Evolutionary conservation across 2,797 vertebrate genomes (phyloP).

Genomic region (Anniella stebbinsi): DNA sequence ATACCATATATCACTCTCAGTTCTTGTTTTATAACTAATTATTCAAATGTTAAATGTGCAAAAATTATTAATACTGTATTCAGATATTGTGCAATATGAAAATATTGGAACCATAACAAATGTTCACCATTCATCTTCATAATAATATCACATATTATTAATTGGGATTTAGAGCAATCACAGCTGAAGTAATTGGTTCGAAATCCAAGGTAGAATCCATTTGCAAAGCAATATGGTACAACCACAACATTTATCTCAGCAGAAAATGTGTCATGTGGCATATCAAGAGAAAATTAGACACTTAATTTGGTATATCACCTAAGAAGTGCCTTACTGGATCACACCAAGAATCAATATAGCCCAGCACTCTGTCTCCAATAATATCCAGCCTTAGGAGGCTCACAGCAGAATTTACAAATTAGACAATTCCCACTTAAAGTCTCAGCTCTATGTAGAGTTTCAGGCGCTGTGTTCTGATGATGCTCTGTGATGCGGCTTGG

Average conservation of each 20-base stretch:
- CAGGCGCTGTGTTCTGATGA: too few species aligned
- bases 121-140: conserved; percentile 9
- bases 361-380: too few species aligned
- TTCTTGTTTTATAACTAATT: neutral
- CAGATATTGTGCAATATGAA: neutral
- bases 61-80: neutral
- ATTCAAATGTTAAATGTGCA: neutral
- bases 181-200: neutral
- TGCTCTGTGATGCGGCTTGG: too few species aligned
- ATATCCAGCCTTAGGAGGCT: neutral
- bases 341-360: neutral
- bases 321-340: neutral
- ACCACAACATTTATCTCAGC: neutral
- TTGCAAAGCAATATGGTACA: neutral
- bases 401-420: neutral
- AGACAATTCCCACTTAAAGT: neutral
- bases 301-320: neutral
- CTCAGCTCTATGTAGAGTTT: neutral
- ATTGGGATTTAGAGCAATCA: neutral
- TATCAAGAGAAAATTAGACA: neutral
- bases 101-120: conserved; percentile 6
- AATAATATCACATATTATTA: neutral
- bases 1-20: neutral
- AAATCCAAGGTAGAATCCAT: neutral
- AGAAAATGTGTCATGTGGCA: neutral